Evolutionary conservation across 2,797 vertebrate genomes (phyloP), one percentile per base, ranked within the genome.

Genomic region (Characodon lateralis): DNA sequence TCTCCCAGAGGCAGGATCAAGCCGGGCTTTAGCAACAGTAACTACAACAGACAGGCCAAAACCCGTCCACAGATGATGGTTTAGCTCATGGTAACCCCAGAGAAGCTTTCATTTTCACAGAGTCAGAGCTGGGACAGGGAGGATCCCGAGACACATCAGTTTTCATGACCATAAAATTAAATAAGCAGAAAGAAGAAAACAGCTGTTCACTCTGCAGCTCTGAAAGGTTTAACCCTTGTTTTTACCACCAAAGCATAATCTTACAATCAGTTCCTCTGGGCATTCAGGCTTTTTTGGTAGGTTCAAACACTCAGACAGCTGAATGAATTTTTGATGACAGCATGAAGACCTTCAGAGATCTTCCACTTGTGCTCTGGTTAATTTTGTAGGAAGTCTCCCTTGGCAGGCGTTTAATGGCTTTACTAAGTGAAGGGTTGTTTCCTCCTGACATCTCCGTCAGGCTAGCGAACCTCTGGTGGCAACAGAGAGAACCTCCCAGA

Each of bases 11-110:
- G 93, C 93, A 92, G 93, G 93, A 92, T 90, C 81, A 91, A 92
- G 92, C 81, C 28, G 1, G 72, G 86, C 95, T 96, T 96, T 96
- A 95, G 95, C 95, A 97, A 96, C 94, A 84, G 96, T 96, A 94
- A 92, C 95, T 93, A 96, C 93, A 95, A 95, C 83, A 78, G 48
- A 91, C 84, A 46, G 80, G 86, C 91, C 83, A 84, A 84, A 85
- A 95, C 93, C 74, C 71, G 92, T 92, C 86, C 77, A 81, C 89
- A 89, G 92, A 92, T 85, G 91, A 93, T 90, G 93, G 89, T 87
- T 88, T 89, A 79, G 85, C 84, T 89, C 58, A 77, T 78, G 90
- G 61, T 88, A 87, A 91, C 86, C 84, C 91, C 88, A 58, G 80
- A 85, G 85, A 83, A 68, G 89, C 87, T 92, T 92, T 92, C 89